Conservation (phyloP, 2,113 vertebrate species). For the Pseudorasbora parva region DNA sequence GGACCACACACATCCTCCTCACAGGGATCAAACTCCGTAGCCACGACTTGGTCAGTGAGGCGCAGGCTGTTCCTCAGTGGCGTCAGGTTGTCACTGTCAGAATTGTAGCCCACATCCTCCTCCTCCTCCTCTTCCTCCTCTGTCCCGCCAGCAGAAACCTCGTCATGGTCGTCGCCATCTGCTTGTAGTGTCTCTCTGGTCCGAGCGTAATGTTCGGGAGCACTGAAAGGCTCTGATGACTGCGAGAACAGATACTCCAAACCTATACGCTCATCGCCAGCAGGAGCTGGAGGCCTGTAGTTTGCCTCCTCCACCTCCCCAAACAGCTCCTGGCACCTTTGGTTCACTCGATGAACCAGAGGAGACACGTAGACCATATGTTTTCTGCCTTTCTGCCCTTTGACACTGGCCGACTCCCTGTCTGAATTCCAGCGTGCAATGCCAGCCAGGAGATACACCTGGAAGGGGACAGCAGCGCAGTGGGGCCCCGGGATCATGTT, state of each 20-base stretch:
- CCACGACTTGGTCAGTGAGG: not conserved
- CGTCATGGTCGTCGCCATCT: not conserved
- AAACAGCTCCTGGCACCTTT: constrained; percentile 4
- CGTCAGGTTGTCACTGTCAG: not conserved
- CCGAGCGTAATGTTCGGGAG: not conserved
- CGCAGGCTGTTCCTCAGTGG: not conserved
- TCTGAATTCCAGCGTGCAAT: not conserved
- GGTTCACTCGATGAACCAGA: not conserved
- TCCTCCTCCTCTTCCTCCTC: not conserved
- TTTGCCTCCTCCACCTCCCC: not conserved
- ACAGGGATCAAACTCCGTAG: not conserved
- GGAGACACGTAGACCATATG: not conserved
- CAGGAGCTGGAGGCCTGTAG: not conserved
- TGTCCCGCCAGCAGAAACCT: not conserved
- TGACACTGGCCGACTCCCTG: not conserved
- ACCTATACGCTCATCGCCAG: not conserved
- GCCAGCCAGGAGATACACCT: not conserved
- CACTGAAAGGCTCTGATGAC: not conserved
- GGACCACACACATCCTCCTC: not conserved
- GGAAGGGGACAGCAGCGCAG: not conserved
- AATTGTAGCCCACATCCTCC: not conserved
- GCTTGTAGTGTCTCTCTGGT: not conserved
- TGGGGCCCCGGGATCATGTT: not conserved
- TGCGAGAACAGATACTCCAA: not conserved
- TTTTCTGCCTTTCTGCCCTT: not conserved